These are phyloP conservation scores for Antheraea assamensis DNA, from an alignment of 2,888 invertebrate genomes.

Conservation along the genomic window DNA sequence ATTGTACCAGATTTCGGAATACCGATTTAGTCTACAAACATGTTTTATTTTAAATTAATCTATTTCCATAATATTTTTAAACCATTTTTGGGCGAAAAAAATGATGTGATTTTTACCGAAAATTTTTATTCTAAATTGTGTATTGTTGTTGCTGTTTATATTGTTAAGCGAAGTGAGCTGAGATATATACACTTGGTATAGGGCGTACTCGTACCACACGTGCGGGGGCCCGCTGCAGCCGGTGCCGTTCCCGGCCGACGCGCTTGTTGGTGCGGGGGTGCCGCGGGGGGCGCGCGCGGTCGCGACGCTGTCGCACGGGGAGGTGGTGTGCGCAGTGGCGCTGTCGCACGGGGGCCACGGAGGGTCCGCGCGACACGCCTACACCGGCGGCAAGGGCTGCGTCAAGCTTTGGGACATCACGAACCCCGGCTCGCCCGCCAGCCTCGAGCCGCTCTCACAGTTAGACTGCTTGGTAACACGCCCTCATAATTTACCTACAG, in stretches of 20 bases:
- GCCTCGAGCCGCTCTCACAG: conserved; percentile 94
- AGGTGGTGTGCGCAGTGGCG: conserved; percentile 98
- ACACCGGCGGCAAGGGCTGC: conserved; percentile 98
- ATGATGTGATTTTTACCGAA: too few relatives aligned
- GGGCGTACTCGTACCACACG: conserved; percentile 97
- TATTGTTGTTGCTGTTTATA: too few relatives aligned
- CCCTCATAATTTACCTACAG: not conserved
- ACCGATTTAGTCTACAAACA: too few relatives aligned
- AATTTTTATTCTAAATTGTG: too few relatives aligned
- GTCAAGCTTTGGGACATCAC: conserved; percentile 98
- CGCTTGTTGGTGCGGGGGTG: conserved; percentile 95
- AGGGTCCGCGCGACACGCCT: conserved; percentile 92
- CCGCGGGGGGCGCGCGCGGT: conserved; percentile 95
- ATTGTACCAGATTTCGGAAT: too few relatives aligned
- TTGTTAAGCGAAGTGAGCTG: too few relatives aligned
- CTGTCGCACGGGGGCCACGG: conserved; percentile 86
- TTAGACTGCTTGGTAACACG: conserved; percentile 89
- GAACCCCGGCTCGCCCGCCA: conserved; percentile 91
- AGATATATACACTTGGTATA: conserved; percentile 45
- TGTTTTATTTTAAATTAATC: too few relatives aligned
- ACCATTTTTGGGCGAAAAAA: too few relatives aligned
- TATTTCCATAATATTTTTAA: too few relatives aligned
- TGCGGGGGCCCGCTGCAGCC: conserved; percentile 94
- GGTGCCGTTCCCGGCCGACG: conserved; percentile 97
- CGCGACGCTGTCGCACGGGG: conserved; percentile 96